Evolutionary conservation across 2,113 vertebrate genomes (phyloP).

Genomic region (Montifringilla adamsi): DNA sequence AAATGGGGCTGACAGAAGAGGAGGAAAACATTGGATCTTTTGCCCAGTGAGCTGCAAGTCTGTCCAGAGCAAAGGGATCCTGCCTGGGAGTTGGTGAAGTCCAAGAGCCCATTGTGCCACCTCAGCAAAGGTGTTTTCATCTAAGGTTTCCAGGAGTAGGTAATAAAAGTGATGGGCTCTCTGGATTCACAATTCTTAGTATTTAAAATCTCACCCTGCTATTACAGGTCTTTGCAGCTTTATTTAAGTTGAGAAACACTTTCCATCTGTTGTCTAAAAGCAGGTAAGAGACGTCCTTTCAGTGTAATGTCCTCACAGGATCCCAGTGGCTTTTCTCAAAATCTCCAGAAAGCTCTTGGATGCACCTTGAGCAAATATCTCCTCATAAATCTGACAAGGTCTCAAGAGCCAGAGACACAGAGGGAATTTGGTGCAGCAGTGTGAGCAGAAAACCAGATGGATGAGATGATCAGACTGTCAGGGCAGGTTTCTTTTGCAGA

Average conservation of each 20-base stretch:
- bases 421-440: not conserved
- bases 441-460: not conserved
- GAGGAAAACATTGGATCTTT: rapidly evolving
- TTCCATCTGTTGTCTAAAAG: not conserved
- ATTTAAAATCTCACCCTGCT: not conserved
- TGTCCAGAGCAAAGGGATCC: not conserved
- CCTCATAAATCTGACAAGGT: not conserved
- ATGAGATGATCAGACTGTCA: not conserved
- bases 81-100: rapidly evolving
- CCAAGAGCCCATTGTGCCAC: not conserved
- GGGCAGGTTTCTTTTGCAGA: not conserved
- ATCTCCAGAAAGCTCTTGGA: not conserved
- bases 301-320: not conserved
- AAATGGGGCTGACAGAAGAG: not conserved
- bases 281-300: not conserved
- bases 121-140: not conserved
- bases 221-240: not conserved
- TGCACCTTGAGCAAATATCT: not conserved
- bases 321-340: not conserved
- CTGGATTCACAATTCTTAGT: not conserved
- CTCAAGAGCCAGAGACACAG: not conserved
- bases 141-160: not conserved
- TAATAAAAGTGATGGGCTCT: not conserved
- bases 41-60: not conserved
- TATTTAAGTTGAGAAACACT: not conserved